These are phyloP conservation scores for Nymphicus hollandicus DNA, from an alignment of 2,113 vertebrate genomes.

Conservation along the genomic window DNA sequence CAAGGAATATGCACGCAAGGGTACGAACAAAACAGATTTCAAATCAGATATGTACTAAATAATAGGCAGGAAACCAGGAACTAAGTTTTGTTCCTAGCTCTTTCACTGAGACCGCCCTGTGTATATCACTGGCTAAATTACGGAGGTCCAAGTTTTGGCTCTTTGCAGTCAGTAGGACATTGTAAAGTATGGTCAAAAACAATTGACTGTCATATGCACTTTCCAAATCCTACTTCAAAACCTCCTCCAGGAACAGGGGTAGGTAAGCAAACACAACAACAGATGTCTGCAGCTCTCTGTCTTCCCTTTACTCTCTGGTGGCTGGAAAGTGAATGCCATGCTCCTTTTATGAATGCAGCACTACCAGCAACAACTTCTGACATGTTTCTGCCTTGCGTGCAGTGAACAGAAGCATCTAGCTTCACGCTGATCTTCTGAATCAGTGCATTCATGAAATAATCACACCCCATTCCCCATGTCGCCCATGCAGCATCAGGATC, in stretches of 20 bases:
- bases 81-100: constrained; percentile 23
- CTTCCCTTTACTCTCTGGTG: constrained; percentile 12
- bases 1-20: constrained; percentile 12
- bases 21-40: constrained; percentile 41
- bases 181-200: background rate
- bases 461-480: background rate
- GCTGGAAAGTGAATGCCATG: background rate
- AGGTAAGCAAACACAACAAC: constrained; percentile 2
- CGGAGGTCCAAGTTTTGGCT: background rate
- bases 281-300: background rate
- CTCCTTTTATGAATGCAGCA: background rate
- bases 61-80: constrained; percentile 41
- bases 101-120: background rate
- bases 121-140: background rate
- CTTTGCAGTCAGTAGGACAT: background rate
- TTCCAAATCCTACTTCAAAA: constrained; percentile 11
- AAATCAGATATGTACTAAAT: constrained; percentile 27
- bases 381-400: background rate
- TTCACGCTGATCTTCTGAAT: background rate
- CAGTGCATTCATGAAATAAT: background rate
- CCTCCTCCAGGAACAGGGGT: background rate
- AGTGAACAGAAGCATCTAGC: background rate
- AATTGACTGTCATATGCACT: background rate
- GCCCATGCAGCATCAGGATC: background rate
- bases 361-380: background rate